Evolutionary conservation across 2,888 invertebrate species (phyloP).

Genomic region (Pinctada fucata): DNA sequence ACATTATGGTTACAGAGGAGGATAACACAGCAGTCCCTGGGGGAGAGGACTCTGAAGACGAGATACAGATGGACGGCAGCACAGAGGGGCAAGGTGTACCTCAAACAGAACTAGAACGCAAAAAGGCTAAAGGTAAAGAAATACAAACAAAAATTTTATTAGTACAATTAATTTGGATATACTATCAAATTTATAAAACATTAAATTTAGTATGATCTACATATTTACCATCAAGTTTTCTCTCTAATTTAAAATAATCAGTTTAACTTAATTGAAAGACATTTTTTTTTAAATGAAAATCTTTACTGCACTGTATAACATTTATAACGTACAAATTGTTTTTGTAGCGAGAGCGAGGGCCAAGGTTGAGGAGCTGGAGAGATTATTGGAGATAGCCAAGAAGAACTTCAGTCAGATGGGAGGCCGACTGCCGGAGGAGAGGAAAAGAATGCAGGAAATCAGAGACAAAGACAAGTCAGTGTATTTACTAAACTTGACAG

Average conservation of each 20-base stretch:
- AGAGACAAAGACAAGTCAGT: slow-evolving; percentile 71
- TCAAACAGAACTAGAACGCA: slow-evolving; percentile 62
- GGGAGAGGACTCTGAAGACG: slow-evolving; percentile 43
- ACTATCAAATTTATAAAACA: no score
- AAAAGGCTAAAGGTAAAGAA: slow-evolving; percentile 65
- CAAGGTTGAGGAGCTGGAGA: slow-evolving; percentile 74
- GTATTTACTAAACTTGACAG: neutral
- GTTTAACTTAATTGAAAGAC: no score
- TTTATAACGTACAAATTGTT: neutral
- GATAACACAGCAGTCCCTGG: slow-evolving; percentile 39
- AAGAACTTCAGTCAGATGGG: slow-evolving; percentile 76
- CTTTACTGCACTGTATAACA: no score
- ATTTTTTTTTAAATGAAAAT: no score
- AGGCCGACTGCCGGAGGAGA: slow-evolving; percentile 73
- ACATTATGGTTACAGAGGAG: slow-evolving; percentile 28
- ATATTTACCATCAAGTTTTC: no score
- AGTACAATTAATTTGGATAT: no score
- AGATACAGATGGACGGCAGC: slow-evolving; percentile 59
- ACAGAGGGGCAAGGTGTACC: slow-evolving; percentile 66
- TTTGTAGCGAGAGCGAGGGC: slow-evolving; percentile 72
- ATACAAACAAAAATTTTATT: neutral
- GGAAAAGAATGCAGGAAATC: slow-evolving; percentile 64
- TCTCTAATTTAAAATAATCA: no score
- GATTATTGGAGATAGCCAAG: slow-evolving; percentile 74
- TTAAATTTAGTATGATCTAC: no score